phyloP scores from a whole-genome alignment of 2,888 invertebrate species.

The Heliconius hortense region DNA sequence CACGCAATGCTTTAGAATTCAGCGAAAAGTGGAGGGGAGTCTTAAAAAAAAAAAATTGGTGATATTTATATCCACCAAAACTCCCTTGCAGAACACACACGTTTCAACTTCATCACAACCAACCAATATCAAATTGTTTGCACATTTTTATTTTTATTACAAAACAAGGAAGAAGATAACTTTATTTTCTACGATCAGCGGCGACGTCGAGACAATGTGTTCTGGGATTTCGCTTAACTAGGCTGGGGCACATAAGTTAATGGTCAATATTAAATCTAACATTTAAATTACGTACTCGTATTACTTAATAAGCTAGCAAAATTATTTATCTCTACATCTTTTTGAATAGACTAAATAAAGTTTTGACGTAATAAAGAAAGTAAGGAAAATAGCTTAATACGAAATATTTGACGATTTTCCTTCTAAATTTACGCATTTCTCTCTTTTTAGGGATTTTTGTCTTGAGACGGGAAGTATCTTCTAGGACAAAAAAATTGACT shows the following conservation, averaged over 20 bases:
- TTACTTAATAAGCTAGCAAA: not conserved
- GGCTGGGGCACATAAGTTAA: constrained; percentile 3
- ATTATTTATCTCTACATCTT: not conserved
- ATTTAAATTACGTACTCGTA: not conserved
- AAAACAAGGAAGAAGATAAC: not conserved
- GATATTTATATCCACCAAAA: no score
- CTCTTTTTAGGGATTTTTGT: no score
- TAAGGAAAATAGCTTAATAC: no score
- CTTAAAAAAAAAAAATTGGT: no score
- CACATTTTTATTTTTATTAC: not conserved
- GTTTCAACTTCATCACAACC: not conserved
- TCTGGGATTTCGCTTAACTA: constrained; percentile 3
- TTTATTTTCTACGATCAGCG: not conserved
- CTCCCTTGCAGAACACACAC: not conserved
- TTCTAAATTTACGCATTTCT: no score
- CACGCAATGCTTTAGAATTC: no score
- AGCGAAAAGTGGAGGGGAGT: no score
- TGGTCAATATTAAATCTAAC: not conserved
- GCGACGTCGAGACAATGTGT: constrained; percentile 3
- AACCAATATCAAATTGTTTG: not conserved
- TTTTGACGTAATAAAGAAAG: no score
- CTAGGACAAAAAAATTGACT: no score
- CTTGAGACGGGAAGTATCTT: no score
- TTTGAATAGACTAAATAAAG: no score
- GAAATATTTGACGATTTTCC: no score